Conservation (phyloP, 2,113 vertebrate genomes). For the Prinia subflava region DNA sequence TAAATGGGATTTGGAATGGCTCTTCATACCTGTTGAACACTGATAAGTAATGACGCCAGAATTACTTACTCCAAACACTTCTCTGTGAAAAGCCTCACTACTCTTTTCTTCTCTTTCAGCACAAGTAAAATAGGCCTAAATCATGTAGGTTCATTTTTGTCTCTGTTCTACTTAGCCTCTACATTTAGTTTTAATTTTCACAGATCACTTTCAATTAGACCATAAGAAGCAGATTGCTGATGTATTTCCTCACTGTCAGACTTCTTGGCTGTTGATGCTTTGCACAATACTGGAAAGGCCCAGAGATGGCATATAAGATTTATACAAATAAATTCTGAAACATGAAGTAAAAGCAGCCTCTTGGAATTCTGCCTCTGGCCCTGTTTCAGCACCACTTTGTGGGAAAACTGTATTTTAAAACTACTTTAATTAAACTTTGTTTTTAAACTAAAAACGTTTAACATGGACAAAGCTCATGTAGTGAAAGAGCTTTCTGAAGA, state of each 20-base stretch:
- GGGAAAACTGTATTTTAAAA: conserved; percentile 1
- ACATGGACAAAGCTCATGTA: background rate
- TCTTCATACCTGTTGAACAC: background rate
- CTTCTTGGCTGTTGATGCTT: background rate
- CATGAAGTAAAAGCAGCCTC: background rate
- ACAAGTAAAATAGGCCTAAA: background rate
- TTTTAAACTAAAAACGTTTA: conserved; percentile 1
- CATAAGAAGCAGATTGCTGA: background rate
- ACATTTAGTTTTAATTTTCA: background rate
- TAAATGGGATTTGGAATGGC: background rate
- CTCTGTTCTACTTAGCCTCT: background rate
- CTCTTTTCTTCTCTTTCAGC: background rate
- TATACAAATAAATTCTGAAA: conserved; percentile 17
- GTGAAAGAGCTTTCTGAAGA: background rate
- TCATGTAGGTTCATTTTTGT: background rate
- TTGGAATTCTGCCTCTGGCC: background rate
- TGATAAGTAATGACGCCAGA: background rate
- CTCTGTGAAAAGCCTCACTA: background rate
- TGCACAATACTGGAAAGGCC: background rate
- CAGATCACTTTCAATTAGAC: background rate
- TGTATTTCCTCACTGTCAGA: background rate
- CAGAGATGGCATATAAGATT: background rate
- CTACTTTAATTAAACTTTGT: background rate
- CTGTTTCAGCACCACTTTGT: background rate
- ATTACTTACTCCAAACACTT: background rate